Base-by-base conservation (phyloP, 2,888 invertebrate species). In the Mesorhabditis sp. region DNA sequence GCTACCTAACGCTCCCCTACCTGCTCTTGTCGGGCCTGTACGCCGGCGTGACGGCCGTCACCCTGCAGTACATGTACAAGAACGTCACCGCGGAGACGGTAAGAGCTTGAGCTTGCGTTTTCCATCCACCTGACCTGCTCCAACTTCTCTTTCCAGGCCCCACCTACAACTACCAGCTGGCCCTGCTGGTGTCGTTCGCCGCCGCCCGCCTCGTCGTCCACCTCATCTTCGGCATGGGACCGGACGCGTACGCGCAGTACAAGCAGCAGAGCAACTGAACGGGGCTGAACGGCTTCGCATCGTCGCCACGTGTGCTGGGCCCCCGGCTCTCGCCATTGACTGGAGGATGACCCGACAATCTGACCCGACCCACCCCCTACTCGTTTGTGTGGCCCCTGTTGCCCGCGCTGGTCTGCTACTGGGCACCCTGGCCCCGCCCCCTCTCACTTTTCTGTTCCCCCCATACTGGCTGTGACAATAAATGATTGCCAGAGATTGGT, bases 61-160 rank as follows among this genome's bases (percentile, higher is more conserved):
- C 72, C 65, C 74, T 81, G 44, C 78, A 79, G 74, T 63, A 75
- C 66, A 73, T 75, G 68, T 71, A 75, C 75, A 78, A 76, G 73
- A 68, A 76, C 69, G 69, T 75, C 65, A 50, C 58, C 58, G 7
- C 58, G 10, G n/a, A 10, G 7, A 13, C 58, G 58, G 58, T 50
- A 50, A 50, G 58, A n/a, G 7, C n/a, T 50, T 50, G 58, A 28
- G 7, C 58, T 50, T 13, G n/a, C 58, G 7, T 50, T 50, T 10
- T n/a, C 1, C n/a, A 2, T 13, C 58, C n/a, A 0, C 58, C n/a
- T 50, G 7, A 13, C 58, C 7, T 50, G 58, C 10, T 50, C 2
- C 1, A 10, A 50, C 58, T 50, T 50, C 58, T 50, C n/a, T 50
- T 50, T 50, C 58, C n/a, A 50, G 58, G 58, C 58, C 10, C 58